Conservation (phyloP, 1,140 invertebrate species). For the Globodera rostochiensis region DNA sequence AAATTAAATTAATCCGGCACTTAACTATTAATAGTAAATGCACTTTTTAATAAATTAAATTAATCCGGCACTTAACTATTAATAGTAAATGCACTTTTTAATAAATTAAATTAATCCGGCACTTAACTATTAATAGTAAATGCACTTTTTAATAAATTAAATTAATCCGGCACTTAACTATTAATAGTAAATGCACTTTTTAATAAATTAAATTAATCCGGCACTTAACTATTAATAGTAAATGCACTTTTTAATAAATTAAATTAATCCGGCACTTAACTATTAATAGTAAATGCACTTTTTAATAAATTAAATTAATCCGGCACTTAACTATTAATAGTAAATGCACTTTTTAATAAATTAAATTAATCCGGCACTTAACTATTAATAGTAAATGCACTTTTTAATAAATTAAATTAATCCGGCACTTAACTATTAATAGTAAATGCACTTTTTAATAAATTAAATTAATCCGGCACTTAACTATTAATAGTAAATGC, state of each 20-base stretch:
- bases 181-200: too few relatives aligned
- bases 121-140: background rate
- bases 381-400: too few relatives aligned
- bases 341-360: background rate
- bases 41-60: background rate
- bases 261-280: background rate
- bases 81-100: too few relatives aligned
- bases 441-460: too few relatives aligned
- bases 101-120: background rate
- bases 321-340: background rate
- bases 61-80: background rate
- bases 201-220: background rate
- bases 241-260: background rate
- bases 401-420: background rate
- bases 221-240: background rate
- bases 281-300: too few relatives aligned
- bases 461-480: background rate
- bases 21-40: background rate
- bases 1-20: background rate
- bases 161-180: background rate
- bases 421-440: background rate
- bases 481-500: background rate
- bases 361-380: background rate
- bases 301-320: background rate
- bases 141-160: background rate